phyloP scores from a whole-genome alignment of 1,140 invertebrate species.

The Brachionus paranguensis region DNA sequence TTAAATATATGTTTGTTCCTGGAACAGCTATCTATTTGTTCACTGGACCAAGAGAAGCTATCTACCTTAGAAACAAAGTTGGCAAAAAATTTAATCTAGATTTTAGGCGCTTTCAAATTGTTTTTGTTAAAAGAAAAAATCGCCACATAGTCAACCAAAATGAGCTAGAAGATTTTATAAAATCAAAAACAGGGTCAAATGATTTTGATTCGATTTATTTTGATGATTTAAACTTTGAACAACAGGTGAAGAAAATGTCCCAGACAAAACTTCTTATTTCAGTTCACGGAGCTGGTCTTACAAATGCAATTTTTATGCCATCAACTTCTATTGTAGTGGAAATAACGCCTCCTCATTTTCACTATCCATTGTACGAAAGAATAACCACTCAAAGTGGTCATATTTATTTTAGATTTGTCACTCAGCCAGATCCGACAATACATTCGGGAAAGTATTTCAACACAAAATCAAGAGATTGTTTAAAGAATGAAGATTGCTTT shows the following conservation, averaged over 20 bases:
- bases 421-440: not conserved
- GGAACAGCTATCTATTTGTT: not conserved
- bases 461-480: not conserved
- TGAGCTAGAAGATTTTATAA: not conserved
- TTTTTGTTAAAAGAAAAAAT: not conserved
- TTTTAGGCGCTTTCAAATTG: not conserved
- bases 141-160: not conserved
- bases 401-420: not conserved
- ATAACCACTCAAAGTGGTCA: not conserved
- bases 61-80: not conserved
- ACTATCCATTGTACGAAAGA: constrained; percentile 8
- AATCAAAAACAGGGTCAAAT: not conserved
- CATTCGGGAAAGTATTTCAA: not conserved
- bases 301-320: not conserved
- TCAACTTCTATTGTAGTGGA: not conserved
- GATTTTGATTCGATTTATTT: not conserved
- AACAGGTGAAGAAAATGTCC: not conserved
- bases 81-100: not conserved
- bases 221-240: not conserved
- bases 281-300: not conserved
- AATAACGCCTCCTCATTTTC: not conserved
- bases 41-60: constrained; percentile 1
- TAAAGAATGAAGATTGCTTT: not conserved
- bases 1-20: not conserved
- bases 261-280: not conserved